phyloP scores from a whole-genome alignment of 2,888 invertebrate genomes.

The Ectropis crepuscularia region DNA sequence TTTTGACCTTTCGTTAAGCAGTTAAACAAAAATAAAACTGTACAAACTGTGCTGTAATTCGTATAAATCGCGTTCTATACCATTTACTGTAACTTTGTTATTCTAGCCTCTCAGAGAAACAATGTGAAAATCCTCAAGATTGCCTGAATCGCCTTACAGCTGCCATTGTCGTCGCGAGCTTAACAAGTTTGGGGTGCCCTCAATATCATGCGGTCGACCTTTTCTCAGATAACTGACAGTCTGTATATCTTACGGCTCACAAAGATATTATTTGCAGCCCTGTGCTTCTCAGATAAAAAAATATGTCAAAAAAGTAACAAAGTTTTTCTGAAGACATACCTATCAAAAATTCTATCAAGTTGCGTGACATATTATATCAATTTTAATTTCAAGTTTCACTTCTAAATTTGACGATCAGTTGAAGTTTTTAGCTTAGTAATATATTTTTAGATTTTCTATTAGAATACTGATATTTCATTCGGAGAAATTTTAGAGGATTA shows the following conservation, averaged over 20 bases:
- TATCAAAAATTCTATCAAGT: not conserved
- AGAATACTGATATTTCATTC: not conserved
- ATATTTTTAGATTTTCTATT: not conserved
- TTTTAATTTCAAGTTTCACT: not conserved
- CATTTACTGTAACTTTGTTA: slow-evolving; percentile 45
- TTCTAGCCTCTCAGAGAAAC: slow-evolving; percentile 38
- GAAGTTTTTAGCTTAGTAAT: not conserved
- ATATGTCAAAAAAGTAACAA: slow-evolving; percentile 5
- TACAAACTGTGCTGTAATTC: not conserved
- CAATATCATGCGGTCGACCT: slow-evolving; percentile 35
- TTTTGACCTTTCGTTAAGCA: not conserved
- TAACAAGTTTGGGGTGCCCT: slow-evolving; percentile 40
- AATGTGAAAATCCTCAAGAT: slow-evolving; percentile 47
- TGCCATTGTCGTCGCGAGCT: slow-evolving; percentile 36
- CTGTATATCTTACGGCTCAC: slow-evolving; percentile 25
- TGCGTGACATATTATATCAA: not conserved
- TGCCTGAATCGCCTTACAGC: slow-evolving; percentile 41
- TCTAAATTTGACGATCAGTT: not conserved
- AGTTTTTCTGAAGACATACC: not conserved
- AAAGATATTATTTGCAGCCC: slow-evolving; percentile 17
- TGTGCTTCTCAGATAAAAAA: slow-evolving; percentile 16
- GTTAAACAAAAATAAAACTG: not conserved
- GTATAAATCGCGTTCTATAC: slow-evolving; percentile 37
- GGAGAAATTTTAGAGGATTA: not conserved
- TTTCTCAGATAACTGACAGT: slow-evolving; percentile 28